A percentile compares a stretch with the other conserved stretches of the same genome.
Conservation (phyloP, 2,113 vertebrate species). For the Rhabdomys dilectus region DNA sequence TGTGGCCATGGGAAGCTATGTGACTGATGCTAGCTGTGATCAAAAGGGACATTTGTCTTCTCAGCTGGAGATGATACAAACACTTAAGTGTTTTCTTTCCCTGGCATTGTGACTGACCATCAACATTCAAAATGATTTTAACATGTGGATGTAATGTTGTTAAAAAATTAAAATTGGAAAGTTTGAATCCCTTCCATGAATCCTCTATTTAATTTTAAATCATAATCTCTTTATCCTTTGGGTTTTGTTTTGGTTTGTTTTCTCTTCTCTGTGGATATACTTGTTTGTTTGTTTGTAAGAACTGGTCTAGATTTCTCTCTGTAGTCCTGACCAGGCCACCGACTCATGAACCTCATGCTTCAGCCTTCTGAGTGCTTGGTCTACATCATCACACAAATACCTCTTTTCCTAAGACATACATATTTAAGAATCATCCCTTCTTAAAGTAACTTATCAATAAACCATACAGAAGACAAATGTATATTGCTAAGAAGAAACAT, state of each 20-base stretch:
- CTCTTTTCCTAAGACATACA: conserved; percentile 70
- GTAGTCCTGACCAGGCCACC: not conserved
- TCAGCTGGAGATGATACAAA: not conserved
- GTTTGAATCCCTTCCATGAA: conserved; percentile 73
- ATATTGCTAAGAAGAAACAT: conserved; percentile 21
- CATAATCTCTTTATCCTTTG: conserved; percentile 69
- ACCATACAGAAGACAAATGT: not conserved
- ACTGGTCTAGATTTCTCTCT: not conserved
- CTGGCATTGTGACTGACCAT: conserved; percentile 55
- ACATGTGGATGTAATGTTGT: conserved; percentile 79
- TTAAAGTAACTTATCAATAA: conserved; percentile 27
- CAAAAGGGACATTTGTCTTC: not conserved
- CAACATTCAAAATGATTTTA: not conserved
- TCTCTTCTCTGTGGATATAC: not conserved
- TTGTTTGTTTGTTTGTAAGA: not conserved
- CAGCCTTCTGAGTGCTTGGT: not conserved
- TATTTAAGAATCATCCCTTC: conserved; percentile 65
- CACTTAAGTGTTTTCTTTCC: conserved; percentile 61
- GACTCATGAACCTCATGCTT: not conserved
- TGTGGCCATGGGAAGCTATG: not conserved
- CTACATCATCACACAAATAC: too few relatives aligned
- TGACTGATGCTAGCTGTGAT: not conserved
- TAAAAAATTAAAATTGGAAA: conserved; percentile 68
- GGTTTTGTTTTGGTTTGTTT: not conserved
- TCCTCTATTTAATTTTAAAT: conserved; percentile 74